Percentiles rank a stretch among this genome's conserved stretches.
Conservation (phyloP, 64 coral and sea anemone species). For the Catalaphyllia jardinei region DNA sequence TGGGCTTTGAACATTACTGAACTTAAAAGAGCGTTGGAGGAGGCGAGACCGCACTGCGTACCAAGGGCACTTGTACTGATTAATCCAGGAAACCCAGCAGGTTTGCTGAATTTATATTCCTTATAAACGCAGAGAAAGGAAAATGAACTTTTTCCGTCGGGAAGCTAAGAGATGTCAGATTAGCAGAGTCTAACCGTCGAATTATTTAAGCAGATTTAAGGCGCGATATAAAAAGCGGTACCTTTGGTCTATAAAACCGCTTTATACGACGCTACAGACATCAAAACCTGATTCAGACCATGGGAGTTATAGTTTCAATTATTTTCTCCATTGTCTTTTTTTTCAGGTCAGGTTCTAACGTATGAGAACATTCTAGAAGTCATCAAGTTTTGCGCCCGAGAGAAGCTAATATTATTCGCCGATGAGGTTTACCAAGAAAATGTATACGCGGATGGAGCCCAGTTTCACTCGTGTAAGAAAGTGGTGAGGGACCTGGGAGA, state of each 20-base stretch:
- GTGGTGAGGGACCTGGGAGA: conserved; percentile 70
- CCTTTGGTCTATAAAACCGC: too few species aligned
- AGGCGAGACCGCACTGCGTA: conserved; percentile 58
- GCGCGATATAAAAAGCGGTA: too few species aligned
- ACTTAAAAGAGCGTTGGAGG: conserved; percentile 49
- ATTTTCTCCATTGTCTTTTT: neutral
- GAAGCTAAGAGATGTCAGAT: too few species aligned
- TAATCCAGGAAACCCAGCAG: conserved; percentile 87
- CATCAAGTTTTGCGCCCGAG: conserved; percentile 71
- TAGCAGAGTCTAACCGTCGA: too few species aligned
- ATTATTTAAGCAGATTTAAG: too few species aligned
- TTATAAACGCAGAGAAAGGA: too few species aligned
- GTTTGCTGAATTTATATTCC: neutral
- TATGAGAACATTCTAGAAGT: conserved; percentile 75
- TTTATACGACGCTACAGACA: too few species aligned
- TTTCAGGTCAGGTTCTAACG: conserved; percentile 76
- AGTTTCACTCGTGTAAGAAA: conserved; percentile 77
- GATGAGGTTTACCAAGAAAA: conserved; percentile 93
- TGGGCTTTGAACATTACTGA: conserved; percentile 61
- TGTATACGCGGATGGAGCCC: conserved; percentile 58
- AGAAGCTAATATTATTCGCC: conserved; percentile 74
- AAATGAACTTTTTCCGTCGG: too few species aligned
- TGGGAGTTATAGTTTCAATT: too few species aligned
- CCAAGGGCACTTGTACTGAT: conserved; percentile 71
- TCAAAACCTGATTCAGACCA: too few species aligned